Conservation (phyloP, 2,113 vertebrate species). For the Glaucidium brasilianum region DNA sequence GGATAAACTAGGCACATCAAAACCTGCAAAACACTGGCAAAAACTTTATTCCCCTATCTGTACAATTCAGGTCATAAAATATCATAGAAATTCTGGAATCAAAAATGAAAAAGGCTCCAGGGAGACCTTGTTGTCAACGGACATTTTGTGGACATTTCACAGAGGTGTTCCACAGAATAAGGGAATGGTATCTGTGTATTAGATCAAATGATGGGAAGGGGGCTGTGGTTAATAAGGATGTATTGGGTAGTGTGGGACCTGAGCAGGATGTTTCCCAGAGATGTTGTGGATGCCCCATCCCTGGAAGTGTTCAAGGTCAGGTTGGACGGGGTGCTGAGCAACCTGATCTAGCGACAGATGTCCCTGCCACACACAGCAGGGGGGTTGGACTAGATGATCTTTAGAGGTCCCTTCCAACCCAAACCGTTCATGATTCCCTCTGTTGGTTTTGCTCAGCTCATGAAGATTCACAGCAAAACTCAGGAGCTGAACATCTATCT, state of each 20-base stretch:
- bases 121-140: not conserved
- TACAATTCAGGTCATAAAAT: not conserved
- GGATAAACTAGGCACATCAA: not conserved
- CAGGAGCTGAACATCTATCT: not conserved
- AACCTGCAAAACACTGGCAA: not conserved
- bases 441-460: not conserved
- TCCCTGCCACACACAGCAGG: not conserved
- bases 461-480: not conserved
- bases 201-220: not conserved
- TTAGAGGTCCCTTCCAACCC: not conserved
- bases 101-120: not conserved
- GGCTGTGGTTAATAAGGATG: not conserved
- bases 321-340: not conserved
- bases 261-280: not conserved
- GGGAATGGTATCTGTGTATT: not conserved
- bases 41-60: not conserved
- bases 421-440: not conserved
- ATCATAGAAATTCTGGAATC: not conserved
- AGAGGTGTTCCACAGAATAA: accelerated
- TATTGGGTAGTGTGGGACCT: not conserved
- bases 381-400: not conserved
- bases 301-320: not conserved
- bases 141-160: not conserved
- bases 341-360: not conserved
- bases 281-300: accelerated